Evolutionary conservation across 2,888 invertebrate genomes (phyloP), one percentile per base, ranked within the genome.

Genomic region (Tricholauxania praeusta): DNA sequence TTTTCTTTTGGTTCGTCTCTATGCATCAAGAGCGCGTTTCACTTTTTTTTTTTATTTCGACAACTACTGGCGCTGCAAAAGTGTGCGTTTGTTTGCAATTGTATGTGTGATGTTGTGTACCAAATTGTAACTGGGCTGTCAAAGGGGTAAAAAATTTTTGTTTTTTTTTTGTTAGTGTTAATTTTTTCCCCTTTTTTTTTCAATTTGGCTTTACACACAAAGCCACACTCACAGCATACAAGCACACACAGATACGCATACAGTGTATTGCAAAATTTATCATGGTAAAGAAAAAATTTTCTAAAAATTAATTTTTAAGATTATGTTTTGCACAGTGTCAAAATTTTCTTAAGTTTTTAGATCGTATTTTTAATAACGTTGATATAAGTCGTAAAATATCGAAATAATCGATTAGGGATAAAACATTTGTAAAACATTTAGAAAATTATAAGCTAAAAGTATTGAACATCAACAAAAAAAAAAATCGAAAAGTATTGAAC

Each of bases 141-240:
- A 82, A 82, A 82, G 82, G 82, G 82, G 82, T 82, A 82, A 82
- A 83, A 82, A 82, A 82, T 79, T 65, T n/a, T 70, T 57, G 77
- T 80, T 76, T 81, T 83, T 82, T 83, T 81, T 71, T 67, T 49
- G 67, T 72, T 57, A 47, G 14, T 57, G 48, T 60, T 71, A 60
- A 77, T 28, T 2, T 22, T 80, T 77, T 82, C 82, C 82, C 82
- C 79, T 80, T 81, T 83, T 82, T 81, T 82, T 82, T 71, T 62
- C 19, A 71, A 65, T 63, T 59, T 10, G 57, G 39, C 51, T 70
- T 62, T 15, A 51, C 28, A 62, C 62, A 62, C 60, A 60, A 32
- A 62, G 60, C 49, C 51, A 70, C 64, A 57, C 71, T 28, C 69
- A 48, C 28, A 55, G 39, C 0, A 39, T 10, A 60, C 69, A 28